Base-by-base conservation (phyloP, 2,797 vertebrate genomes). In the Pangasius sanitwongsei region DNA sequence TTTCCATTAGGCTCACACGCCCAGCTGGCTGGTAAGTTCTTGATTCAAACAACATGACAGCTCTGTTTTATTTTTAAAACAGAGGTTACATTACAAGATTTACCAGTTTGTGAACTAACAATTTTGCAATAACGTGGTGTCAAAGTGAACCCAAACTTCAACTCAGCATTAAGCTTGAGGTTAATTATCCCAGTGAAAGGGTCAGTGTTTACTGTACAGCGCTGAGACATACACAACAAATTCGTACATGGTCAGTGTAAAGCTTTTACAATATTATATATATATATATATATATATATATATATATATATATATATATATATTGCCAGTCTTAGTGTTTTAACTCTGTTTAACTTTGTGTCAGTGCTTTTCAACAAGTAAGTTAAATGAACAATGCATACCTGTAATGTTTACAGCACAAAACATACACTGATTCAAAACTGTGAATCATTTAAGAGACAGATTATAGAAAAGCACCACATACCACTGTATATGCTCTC, bases 21-120 rank as follows among this genome's bases (percentile, higher is more conserved):
- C 37, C 91, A 92, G 86, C 34, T 74, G 55, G 16, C 70, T 83
- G 90, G 92, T 92, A 92, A 83, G 91, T 90, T 77, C 3, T 50
- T 50, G 6, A 61, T 28, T 18, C 74, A 69, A 48, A 20, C 8
- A 70, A 41, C 31, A 31, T 8, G 53, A 50, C 23, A 44, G 9
- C 23, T 74, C 18, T 75, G 41, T n/a, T 20, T 7, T 25, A 28
- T 44, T 83, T 44, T 41, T 61, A 44, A 8, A 16, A n/a, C 18
- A 82, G 5, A 82, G 6, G 55, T 12, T 37, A 41, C 5, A 82
- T 41, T 41, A 25, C 11, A 6, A 61, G 55, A 61, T 61, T 82
- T 3, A 41, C 31, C 55, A 41, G 9, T 59, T 34, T 57, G 50
- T 57, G 7, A 55, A 50, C 41, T 25, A 48, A 20, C 13, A 63